Percentiles rank a stretch among this genome's conserved stretches.
These are phyloP conservation scores for Antennarius maculatus DNA, from an alignment of 2,797 vertebrate genomes.

Conservation along the genomic window DNA sequence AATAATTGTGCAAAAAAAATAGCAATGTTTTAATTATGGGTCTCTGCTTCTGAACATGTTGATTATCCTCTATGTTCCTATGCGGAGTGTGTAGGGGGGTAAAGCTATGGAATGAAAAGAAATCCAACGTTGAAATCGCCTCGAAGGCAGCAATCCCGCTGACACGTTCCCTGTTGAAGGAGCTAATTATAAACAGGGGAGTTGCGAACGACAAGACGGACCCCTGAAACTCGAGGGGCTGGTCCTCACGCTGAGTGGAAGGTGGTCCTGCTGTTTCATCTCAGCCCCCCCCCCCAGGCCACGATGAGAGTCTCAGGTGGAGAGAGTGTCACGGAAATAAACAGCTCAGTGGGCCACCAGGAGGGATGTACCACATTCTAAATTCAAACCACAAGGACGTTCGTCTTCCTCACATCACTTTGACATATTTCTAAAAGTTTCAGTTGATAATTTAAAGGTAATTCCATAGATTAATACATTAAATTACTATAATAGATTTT, in stretches of 20 bases:
- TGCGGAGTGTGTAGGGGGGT: conserved; percentile 48
- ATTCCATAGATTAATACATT: no score
- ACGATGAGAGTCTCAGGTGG: conserved; percentile 48
- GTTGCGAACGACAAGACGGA: conserved; percentile 19
- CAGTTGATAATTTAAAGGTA: not conserved
- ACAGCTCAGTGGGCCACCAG: conserved; percentile 18
- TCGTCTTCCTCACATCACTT: not conserved
- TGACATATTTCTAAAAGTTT: not conserved
- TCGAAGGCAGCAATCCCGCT: conserved; percentile 75
- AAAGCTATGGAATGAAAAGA: conserved; percentile 50
- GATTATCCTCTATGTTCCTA: conserved; percentile 61
- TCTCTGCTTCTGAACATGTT: conserved; percentile 62
- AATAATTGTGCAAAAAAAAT: conserved; percentile 61
- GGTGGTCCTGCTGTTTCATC: conserved; percentile 57
- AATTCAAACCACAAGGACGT: not conserved
- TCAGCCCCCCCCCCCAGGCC: conserved; percentile 27
- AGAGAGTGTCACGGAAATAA: conserved; percentile 30
- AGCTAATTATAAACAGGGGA: conserved; percentile 75
- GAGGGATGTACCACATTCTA: not conserved
- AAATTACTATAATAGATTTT: no score
- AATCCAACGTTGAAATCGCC: conserved; percentile 61
- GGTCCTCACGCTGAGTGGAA: conserved; percentile 31
- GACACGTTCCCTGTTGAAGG: conserved; percentile 65
- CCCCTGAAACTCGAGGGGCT: conserved; percentile 40
- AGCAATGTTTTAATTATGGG: conserved; percentile 75